These are phyloP conservation scores for Ginglymostoma cirratum DNA, from an alignment of 2,113 vertebrate species.

Conservation along the genomic window DNA sequence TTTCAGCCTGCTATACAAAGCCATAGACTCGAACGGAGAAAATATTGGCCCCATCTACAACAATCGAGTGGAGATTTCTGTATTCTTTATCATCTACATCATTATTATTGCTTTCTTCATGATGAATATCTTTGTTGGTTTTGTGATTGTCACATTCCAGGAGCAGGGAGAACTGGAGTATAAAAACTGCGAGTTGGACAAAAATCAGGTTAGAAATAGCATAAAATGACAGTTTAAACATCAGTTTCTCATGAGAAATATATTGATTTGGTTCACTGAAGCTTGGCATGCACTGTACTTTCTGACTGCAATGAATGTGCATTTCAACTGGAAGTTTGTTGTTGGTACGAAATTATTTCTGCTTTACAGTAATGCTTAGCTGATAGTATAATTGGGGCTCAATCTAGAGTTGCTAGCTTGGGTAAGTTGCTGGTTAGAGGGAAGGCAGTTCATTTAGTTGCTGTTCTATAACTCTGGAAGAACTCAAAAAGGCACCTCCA, in stretches of 20 bases:
- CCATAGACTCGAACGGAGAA: slow-evolving; percentile 93
- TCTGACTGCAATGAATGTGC: neutral
- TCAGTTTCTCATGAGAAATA: neutral
- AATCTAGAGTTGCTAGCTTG: neutral
- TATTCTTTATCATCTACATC: slow-evolving; percentile 99
- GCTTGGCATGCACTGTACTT: neutral
- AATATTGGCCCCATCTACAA: slow-evolving; percentile 94
- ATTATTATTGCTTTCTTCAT: slow-evolving; percentile 99
- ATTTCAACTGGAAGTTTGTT: neutral
- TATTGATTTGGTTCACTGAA: neutral
- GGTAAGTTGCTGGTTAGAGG: neutral
- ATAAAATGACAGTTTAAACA: neutral
- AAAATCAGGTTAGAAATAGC: slow-evolving; percentile 83
- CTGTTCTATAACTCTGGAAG: neutral
- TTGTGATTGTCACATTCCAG: slow-evolving; percentile 98
- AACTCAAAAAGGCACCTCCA: neutral
- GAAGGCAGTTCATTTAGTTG: neutral
- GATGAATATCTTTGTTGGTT: slow-evolving; percentile 99
- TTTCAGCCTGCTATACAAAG: slow-evolving; percentile 86
- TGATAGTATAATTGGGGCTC: neutral
- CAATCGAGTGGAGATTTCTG: slow-evolving; percentile 94
- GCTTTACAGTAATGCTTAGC: neutral
- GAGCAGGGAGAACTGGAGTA: slow-evolving; percentile 98
- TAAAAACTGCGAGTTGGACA: slow-evolving; percentile 99
- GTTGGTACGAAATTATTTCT: neutral